These are phyloP conservation scores for Denticeps clupeoides DNA, from an alignment of 2,797 vertebrate species.

Conservation along the genomic window DNA sequence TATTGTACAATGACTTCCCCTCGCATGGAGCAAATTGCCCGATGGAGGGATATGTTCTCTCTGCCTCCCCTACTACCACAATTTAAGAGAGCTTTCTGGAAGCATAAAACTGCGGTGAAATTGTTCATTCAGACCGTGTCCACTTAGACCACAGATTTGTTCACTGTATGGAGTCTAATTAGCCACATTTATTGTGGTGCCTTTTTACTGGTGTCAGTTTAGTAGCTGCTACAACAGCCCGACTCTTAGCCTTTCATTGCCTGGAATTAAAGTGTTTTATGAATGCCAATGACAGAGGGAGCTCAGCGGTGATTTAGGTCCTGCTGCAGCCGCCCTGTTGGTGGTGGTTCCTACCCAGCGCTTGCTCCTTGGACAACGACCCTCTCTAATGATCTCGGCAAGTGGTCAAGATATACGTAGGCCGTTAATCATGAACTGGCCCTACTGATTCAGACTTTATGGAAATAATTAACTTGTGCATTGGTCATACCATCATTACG, in stretches of 20 bases:
- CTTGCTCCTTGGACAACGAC: too few relatives aligned
- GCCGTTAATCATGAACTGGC: too few relatives aligned
- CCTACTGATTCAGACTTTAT: too few relatives aligned
- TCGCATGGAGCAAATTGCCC: slow-evolving; percentile 15
- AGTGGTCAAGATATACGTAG: too few relatives aligned
- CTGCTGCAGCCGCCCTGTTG: too few relatives aligned
- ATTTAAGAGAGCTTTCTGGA: slow-evolving; percentile 10
- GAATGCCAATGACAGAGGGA: too few relatives aligned
- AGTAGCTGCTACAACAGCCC: slow-evolving; percentile 6
- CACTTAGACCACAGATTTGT: slow-evolving; percentile 20
- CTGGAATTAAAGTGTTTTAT: background rate
- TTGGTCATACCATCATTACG: slow-evolving; percentile 8
- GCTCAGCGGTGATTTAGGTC: too few relatives aligned
- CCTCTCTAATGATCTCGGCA: too few relatives aligned
- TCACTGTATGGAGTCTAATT: slow-evolving; percentile 17
- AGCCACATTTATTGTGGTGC: slow-evolving; percentile 17
- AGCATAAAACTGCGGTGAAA: slow-evolving; percentile 24
- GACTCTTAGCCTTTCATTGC: background rate
- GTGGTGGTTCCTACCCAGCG: too few relatives aligned
- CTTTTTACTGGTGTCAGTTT: slow-evolving; percentile 11
- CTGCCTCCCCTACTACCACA: background rate
- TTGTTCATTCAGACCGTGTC: slow-evolving; percentile 15
- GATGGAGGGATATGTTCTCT: background rate
- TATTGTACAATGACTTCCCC: slow-evolving; percentile 24
- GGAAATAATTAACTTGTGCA: too few relatives aligned